These are phyloP conservation scores for Drosophila suboccidentalis DNA, from an alignment of 2,888 invertebrate genomes.

Conservation along the genomic window DNA sequence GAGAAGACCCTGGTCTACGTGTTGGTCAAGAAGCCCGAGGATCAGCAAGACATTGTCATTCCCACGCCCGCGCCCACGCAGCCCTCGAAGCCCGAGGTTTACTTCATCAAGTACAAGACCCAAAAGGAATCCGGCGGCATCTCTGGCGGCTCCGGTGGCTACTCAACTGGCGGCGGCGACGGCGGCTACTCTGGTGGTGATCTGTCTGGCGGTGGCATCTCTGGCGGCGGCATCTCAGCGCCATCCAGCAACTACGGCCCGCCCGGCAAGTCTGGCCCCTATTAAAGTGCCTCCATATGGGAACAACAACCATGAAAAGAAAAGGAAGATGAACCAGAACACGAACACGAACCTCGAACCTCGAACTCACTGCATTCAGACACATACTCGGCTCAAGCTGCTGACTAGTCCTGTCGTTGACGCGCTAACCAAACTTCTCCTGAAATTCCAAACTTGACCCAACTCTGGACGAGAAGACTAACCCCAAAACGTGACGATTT, in stretches of 20 bases:
- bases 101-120: slow-evolving; percentile 90
- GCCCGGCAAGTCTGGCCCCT: slow-evolving; percentile 90
- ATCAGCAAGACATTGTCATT: slow-evolving; percentile 92
- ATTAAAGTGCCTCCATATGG: slow-evolving; percentile 80
- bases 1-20: slow-evolving; percentile 96
- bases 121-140: slow-evolving; percentile 82
- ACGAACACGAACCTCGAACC: slow-evolving; percentile 45
- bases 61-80: slow-evolving; percentile 92
- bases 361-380: slow-evolving; percentile 54
- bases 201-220: slow-evolving; percentile 50
- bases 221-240: slow-evolving; percentile 71
- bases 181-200: slow-evolving; percentile 67
- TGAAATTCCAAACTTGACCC: slow-evolving; percentile 43
- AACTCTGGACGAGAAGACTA: slow-evolving; percentile 49
- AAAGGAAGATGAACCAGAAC: slow-evolving; percentile 34
- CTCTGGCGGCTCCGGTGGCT: slow-evolving; percentile 64
- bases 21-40: slow-evolving; percentile 94
- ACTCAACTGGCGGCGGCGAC: slow-evolving; percentile 71
- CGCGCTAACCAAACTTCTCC: slow-evolving; percentile 50
- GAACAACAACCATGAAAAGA: not conserved
- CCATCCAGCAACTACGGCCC: slow-evolving; percentile 88
- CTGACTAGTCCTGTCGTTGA: slow-evolving; percentile 83
- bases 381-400: slow-evolving; percentile 74
- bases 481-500: slow-evolving; percentile 39
- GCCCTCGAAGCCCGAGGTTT: slow-evolving; percentile 95